Evolutionary conservation across 2,797 vertebrate genomes (phyloP), one percentile per base, ranked within the genome.

Genomic region (Sebastes trivittatus): DNA sequence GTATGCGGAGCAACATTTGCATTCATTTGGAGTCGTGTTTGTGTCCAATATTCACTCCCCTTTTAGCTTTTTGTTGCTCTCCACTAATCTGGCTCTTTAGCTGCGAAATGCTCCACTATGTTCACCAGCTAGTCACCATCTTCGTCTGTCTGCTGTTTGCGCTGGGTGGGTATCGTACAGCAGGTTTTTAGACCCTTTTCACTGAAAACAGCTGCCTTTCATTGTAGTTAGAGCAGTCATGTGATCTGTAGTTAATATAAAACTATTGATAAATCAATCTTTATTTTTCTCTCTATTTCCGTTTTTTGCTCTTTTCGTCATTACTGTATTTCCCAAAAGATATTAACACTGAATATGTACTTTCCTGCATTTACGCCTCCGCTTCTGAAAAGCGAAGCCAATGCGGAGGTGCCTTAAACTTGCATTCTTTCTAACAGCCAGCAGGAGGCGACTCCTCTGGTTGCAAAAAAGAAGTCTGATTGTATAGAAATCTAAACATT

Each of bases 11-110:
- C 63, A 52, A 25, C 34, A 52, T 77, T 62, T 34, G 58, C 52
- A 72, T 79, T 81, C 67, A 78, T 76, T 67, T 49, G 16, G 23
- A 79, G 77, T 54, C 2, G 2, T 73, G 56, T 54, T 85, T 80
- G 70, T 27, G 36, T 78, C 80, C 62, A 77, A 75, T 77, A 87
- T 66, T 69, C 59, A n/a, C 20, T 77, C 70, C 61, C 36, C 38
- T 66, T 67, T 66, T 30, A 29, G 78, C 67, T 82, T 34, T 79
- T 36, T 73, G 78, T 73, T 67, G 66, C 42, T 66, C 34, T 72
- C 36, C 6, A 7, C 63, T 75, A 23, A 65, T 27, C 77, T 58
- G 49, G 27, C 77, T 86, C 74, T 80, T 63, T 23, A 55, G 54
- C 74, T 61, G 55, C 55, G 38, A 67, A 61, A 69, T 27, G 14